Conservation (phyloP, 1,140 invertebrate species). For the Eurytemora carolleeae region DNA sequence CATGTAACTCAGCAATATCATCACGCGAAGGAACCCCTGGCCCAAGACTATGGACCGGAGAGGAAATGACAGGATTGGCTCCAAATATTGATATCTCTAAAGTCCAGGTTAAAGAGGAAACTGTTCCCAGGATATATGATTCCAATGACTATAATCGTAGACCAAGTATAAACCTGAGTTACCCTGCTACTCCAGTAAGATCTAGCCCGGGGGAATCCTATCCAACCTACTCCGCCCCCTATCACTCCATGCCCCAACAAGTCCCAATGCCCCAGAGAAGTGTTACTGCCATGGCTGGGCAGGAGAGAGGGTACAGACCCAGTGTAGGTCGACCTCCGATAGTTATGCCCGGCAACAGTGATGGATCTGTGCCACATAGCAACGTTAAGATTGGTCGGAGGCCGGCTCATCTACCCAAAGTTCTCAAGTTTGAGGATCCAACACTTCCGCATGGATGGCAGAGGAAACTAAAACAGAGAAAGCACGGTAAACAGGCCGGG, state of each 20-base stretch:
- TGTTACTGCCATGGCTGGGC: too few relatives aligned
- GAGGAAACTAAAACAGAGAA: conserved; percentile 12
- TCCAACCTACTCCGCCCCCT: too few relatives aligned
- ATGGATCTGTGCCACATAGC: background rate
- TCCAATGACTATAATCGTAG: background rate
- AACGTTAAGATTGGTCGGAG: conserved; percentile 13
- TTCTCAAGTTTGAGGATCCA: conserved; percentile 11
- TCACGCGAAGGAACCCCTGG: conserved; percentile 11
- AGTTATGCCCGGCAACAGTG: background rate
- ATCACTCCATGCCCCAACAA: too few relatives aligned
- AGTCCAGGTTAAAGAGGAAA: conserved; percentile 5
- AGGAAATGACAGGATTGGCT: background rate
- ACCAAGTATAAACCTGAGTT: background rate
- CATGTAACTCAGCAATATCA: conserved; percentile 4
- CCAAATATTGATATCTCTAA: conserved; percentile 13
- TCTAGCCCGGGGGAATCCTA: too few relatives aligned
- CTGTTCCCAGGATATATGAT: background rate
- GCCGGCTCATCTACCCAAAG: conserved; percentile 13
- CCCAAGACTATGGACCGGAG: background rate
- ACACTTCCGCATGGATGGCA: conserved; percentile 13
- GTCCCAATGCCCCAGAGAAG: too few relatives aligned
- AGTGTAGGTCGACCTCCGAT: background rate
- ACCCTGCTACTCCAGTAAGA: background rate
- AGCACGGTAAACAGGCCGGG: conserved; percentile 14
- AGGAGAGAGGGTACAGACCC: background rate